Conservation (phyloP, 2,113 vertebrate species). For the Falco punctatus region DNA sequence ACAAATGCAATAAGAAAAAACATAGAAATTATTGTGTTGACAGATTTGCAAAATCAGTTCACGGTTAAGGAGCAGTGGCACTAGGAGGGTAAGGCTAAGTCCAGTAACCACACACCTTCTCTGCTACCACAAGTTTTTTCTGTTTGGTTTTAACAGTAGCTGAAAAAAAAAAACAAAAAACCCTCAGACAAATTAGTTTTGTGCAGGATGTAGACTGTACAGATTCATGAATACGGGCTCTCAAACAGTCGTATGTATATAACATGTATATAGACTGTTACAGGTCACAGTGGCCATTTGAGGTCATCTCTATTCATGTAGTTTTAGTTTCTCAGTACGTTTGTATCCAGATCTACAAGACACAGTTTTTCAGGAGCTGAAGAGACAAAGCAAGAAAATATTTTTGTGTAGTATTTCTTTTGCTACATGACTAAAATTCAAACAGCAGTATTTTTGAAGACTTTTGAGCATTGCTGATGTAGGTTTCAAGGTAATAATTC, state of each 20-base stretch:
- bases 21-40: not conserved
- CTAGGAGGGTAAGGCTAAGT: not conserved
- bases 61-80: not conserved
- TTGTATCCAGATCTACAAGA: not conserved
- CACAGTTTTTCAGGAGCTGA: not conserved
- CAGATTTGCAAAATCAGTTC: not conserved
- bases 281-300: not conserved
- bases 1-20: slow-evolving; percentile 7
- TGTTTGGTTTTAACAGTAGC: not conserved
- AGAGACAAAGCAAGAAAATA: slow-evolving; percentile 32
- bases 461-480: slow-evolving; percentile 18
- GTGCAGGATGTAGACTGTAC: not conserved
- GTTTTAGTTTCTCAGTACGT: not conserved
- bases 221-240: not conserved
- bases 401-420: slow-evolving; percentile 64
- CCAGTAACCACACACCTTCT: not conserved
- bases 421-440: slow-evolving; percentile 61
- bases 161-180: not conserved
- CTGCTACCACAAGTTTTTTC: not conserved
- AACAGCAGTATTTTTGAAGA: slow-evolving; percentile 65
- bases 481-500: not conserved
- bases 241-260: not conserved
- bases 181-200: not conserved
- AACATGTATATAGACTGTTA: not conserved
- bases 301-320: not conserved